Base-by-base conservation (phyloP, 2,113 vertebrate genomes). In the Zapus hudsonius region DNA sequence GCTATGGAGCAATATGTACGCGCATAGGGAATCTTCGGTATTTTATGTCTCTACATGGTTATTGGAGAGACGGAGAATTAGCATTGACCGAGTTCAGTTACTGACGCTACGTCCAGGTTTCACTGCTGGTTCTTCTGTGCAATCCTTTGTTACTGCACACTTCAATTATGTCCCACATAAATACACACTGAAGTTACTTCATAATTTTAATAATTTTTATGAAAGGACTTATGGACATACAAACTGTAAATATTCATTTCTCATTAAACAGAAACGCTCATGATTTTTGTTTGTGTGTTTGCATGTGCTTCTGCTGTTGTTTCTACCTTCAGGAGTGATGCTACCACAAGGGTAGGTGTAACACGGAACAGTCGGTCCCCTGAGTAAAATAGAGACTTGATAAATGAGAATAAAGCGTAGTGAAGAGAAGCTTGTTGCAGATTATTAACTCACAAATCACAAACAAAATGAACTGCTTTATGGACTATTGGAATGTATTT, bases 401-500 rank as follows among this genome's bases (percentile, higher is more conserved):
- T 74, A 92, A 93, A 89, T 74, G 33, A 87, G 22, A 91, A 72
- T 83, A 90, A 95, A 93, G 72, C 80, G 13, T 87, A 76, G 19
- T 84, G 76, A 95, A 87, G 29, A 87, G 57, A 59, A 95, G 23
- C 40, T 84, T 95, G 40, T 79, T 89, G 78, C 22, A 78, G 42
- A 91, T 94, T 95, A 95, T 96, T 92, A 96, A 91, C 72, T 94
- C 81, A 91, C 87, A 95, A 88, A 95, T 95, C 44, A 94, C 66
- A 95, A 96, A 92, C n/a, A 96, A 86, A 95, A 93, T 31, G 10
- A 47, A 91, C 63, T 92, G 25, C 61, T 95, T 95, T 84, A 75
- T 87, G 69, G 36, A 79, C 38, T 89, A 90, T 27, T 91, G 17
- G 6, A 90, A 36, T 33, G 1, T 27, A 55, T 64, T 95, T 92